Evolutionary conservation across 2,888 invertebrate genomes (phyloP).

Genomic region (Calliopum simillimum): DNA sequence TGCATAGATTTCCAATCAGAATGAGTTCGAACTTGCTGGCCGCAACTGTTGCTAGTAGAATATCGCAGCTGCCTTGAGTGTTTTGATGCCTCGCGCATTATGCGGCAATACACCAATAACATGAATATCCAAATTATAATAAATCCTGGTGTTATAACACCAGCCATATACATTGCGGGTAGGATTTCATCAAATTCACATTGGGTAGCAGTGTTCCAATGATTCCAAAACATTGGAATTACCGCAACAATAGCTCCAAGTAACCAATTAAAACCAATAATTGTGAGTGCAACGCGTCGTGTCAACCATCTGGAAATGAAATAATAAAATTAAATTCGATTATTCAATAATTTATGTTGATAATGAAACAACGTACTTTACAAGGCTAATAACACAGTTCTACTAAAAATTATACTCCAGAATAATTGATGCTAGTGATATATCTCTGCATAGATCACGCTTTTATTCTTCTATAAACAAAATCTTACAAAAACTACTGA

Average conservation of each 20-base stretch:
- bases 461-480: too few species aligned
- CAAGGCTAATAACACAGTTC: too few species aligned
- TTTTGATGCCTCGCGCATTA: constrained; percentile 81
- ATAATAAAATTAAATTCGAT: neutral
- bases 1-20: constrained; percentile 83
- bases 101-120: constrained; percentile 80
- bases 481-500: too few species aligned
- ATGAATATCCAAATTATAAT: constrained; percentile 80
- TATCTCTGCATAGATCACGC: too few species aligned
- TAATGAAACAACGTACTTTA: too few species aligned
- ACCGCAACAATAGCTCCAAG: constrained; percentile 75
- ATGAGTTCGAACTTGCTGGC: constrained; percentile 42
- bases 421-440: too few species aligned
- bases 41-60: constrained; percentile 60
- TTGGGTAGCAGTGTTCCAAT: constrained; percentile 72
- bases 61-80: constrained; percentile 77
- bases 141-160: constrained; percentile 77
- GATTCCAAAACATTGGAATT: constrained; percentile 83
- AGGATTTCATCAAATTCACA: constrained; percentile 79
- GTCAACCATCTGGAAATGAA: constrained; percentile 72
- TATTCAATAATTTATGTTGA: too few species aligned
- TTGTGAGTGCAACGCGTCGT: constrained; percentile 73
- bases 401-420: too few species aligned
- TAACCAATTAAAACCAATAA: constrained; percentile 77
- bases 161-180: constrained; percentile 67